These are phyloP conservation scores for Drosophila longiperda DNA, from an alignment of 2,888 invertebrate genomes.

Conservation along the genomic window DNA sequence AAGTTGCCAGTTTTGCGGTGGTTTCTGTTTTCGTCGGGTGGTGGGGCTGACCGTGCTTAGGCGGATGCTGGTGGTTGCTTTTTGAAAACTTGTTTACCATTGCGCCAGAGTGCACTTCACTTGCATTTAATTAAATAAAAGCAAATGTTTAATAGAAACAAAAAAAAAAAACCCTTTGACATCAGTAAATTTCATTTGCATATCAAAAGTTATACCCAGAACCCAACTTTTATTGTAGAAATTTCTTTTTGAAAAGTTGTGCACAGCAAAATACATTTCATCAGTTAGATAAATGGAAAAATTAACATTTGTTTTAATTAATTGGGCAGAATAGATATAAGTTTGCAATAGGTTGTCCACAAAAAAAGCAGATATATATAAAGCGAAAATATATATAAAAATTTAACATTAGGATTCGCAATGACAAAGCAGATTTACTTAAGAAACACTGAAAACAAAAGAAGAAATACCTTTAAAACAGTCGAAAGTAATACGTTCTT, in stretches of 20 bases:
- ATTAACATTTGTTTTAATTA: background rate
- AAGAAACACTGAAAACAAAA: background rate
- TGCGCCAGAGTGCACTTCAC: conserved; percentile 75
- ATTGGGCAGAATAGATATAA: background rate
- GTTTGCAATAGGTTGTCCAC: background rate
- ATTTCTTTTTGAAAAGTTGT: background rate
- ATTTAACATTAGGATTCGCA: background rate
- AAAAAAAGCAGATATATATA: background rate
- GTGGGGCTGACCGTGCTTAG: conserved; percentile 6
- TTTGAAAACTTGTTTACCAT: conserved; percentile 43
- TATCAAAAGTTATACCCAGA: background rate
- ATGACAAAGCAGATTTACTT: background rate
- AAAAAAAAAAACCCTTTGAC: conserved; percentile 6
- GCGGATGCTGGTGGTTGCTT: conserved; percentile 38
- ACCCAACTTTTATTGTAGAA: background rate
- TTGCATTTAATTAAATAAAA: conserved; percentile 73
- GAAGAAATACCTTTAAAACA: background rate
- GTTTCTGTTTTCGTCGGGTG: conserved; percentile 4
- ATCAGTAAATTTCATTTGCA: conserved; percentile 1
- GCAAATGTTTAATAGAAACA: conserved; percentile 13
- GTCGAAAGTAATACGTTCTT: background rate
- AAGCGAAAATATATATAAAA: background rate
- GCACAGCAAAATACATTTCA: background rate
- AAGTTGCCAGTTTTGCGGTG: conserved; percentile 50
- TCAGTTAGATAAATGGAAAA: background rate